Evolutionary conservation across 2,888 invertebrate species (phyloP).

Genomic region (Drosophila gaucha): DNA sequence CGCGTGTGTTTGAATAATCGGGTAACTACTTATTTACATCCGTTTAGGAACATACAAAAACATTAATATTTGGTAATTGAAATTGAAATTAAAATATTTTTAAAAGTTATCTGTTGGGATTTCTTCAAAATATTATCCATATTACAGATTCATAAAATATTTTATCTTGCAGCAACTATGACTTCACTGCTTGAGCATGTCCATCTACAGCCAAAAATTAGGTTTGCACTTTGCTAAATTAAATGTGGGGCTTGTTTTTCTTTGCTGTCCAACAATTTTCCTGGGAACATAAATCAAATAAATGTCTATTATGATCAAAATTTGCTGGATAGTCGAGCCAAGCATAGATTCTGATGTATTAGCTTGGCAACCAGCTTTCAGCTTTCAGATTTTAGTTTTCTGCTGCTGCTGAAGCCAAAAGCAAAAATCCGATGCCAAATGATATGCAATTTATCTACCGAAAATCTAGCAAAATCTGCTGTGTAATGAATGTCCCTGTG

Average conservation of each 20-base stretch:
- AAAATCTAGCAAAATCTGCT: slow-evolving; percentile 74
- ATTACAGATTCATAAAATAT: no score
- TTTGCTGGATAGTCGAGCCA: background rate
- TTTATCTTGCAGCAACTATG: no score
- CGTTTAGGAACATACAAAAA: no score
- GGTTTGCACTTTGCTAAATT: slow-evolving; percentile 39
- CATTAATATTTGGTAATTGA: no score
- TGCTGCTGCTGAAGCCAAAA: slow-evolving; percentile 23
- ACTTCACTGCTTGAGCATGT: background rate
- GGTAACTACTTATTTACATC: no score
- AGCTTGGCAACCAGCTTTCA: background rate
- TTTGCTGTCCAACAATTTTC: background rate
- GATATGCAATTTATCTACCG: slow-evolving; percentile 76
- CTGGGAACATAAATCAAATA: slow-evolving; percentile 43
- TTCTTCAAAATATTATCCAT: no score
- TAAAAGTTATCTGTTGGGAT: no score
- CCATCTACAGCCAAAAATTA: background rate
- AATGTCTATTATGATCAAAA: slow-evolving; percentile 41
- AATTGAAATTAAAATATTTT: no score
- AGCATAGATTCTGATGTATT: slow-evolving; percentile 29
- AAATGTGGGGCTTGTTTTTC: slow-evolving; percentile 9
- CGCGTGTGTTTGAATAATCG: no score
- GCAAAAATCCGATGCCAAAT: slow-evolving; percentile 72
- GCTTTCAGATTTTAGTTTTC: slow-evolving; percentile 2
- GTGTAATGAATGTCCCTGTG: slow-evolving; percentile 69